Evolutionary conservation across 2,797 vertebrate genomes (phyloP).

Genomic region (Lacerta agilis): DNA sequence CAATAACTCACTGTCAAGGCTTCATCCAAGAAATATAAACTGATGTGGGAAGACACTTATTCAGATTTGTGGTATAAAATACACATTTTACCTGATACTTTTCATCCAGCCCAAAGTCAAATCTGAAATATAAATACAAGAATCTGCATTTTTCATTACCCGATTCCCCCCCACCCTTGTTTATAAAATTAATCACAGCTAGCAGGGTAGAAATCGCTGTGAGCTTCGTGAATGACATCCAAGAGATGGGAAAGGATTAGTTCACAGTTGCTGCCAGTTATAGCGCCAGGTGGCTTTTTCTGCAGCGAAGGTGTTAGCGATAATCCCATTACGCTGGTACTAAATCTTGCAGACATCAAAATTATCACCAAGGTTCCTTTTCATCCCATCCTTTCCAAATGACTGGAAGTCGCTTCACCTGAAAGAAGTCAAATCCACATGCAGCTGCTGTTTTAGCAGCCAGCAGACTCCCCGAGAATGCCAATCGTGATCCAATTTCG

Average conservation of each 20-base stretch:
- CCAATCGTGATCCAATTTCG: conserved; percentile 90
- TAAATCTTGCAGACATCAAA: conserved; percentile 93
- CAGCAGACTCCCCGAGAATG: conserved; percentile 85
- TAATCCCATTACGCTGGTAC: conserved; percentile 92
- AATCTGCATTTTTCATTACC: conserved; percentile 70
- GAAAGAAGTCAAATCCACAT: conserved; percentile 90
- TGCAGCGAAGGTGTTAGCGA: conserved; percentile 89
- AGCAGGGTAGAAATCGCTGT: conserved; percentile 90
- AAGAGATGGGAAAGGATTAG: conserved; percentile 93
- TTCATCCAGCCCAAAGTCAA: conserved; percentile 44
- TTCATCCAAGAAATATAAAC: conserved; percentile 13
- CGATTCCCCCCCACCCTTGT: conserved; percentile 79
- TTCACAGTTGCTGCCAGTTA: conserved; percentile 85
- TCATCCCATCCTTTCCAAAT: conserved; percentile 91
- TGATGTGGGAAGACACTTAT: conserved; percentile 31
- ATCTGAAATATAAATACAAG: conserved; percentile 59
- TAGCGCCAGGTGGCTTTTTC: conserved; percentile 89
- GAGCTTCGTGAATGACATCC: conserved; percentile 89
- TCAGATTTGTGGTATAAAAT: conserved; percentile 13
- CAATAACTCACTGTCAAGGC: background rate
- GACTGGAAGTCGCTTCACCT: conserved; percentile 92
- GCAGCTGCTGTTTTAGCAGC: conserved; percentile 90
- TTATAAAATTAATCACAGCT: conserved; percentile 93
- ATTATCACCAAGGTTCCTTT: conserved; percentile 89
- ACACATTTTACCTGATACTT: conserved; percentile 40